These are phyloP conservation scores for Ophioderma brevispina DNA, from an alignment of 35 echinoderm and acorn worm species.

Conservation along the genomic window DNA sequence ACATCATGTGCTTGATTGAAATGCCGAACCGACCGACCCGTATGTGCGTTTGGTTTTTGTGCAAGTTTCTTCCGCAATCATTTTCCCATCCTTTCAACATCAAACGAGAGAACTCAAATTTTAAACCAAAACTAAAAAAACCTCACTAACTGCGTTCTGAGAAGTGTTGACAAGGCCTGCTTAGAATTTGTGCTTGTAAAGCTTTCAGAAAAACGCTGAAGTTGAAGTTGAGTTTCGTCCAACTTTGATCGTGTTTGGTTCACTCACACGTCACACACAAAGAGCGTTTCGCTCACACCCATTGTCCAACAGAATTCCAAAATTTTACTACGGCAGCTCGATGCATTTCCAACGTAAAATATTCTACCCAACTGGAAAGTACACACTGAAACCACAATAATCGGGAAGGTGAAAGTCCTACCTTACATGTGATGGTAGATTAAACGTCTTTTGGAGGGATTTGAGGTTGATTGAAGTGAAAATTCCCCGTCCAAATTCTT, in stretches of 20 bases:
- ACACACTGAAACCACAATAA: not conserved
- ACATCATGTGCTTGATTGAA: not conserved
- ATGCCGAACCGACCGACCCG: not conserved
- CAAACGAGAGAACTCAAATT: not conserved
- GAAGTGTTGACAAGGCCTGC: not conserved
- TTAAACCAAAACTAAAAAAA: not conserved
- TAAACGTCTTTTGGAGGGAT: not conserved
- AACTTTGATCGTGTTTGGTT: not conserved
- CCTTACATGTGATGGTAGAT: not conserved
- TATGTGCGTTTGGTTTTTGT: not conserved
- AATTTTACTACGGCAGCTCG: not conserved
- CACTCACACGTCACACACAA: not conserved
- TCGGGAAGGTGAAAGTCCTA: not conserved
- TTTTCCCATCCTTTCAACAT: not conserved
- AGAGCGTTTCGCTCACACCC: constrained; percentile 4
- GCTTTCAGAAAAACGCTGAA: constrained; percentile 5
- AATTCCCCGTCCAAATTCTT: not conserved
- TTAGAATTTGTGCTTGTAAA: not conserved
- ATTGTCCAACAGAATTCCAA: not conserved
- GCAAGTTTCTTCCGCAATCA: not conserved
- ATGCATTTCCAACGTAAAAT: not conserved
- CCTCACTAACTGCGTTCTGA: not conserved
- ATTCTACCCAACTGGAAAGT: not conserved
- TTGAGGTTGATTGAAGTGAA: not conserved
- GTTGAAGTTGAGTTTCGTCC: not conserved